phyloP scores from a whole-genome alignment of 2,113 vertebrate species.

The Chaetodon trifascialis region DNA sequence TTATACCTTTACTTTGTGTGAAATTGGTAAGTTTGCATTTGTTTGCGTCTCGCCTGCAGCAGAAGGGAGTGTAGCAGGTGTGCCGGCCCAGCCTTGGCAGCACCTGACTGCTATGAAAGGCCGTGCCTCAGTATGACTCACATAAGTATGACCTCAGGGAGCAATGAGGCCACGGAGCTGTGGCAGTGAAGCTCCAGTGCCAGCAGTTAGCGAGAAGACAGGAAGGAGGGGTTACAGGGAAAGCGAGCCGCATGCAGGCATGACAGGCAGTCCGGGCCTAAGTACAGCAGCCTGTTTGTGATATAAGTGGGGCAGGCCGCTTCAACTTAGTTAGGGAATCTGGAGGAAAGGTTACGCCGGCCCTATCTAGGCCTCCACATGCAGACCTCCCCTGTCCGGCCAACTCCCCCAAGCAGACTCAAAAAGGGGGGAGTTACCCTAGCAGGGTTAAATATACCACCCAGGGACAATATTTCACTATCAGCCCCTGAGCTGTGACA shows the following conservation, averaged over 20 bases:
- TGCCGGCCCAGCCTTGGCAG: conserved; percentile 33
- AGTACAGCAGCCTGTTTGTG: conserved; percentile 74
- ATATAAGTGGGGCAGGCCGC: conserved; percentile 74
- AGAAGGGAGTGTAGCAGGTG: conserved; percentile 58
- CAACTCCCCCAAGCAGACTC: conserved; percentile 59
- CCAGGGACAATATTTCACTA: conserved; percentile 56
- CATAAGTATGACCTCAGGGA: conserved; percentile 72
- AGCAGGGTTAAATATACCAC: conserved; percentile 77
- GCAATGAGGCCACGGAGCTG: conserved; percentile 52
- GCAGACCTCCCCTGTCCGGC: conserved; percentile 65
- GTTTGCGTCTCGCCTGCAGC: conserved; percentile 26
- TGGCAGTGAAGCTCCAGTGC: conserved; percentile 46
- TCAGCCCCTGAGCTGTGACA: conserved; percentile 45
- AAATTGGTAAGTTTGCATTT: conserved; percentile 25
- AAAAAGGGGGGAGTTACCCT: conserved; percentile 58
- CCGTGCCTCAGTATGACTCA: conserved; percentile 70
- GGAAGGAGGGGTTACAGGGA: conserved; percentile 57
- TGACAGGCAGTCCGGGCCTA: conserved; percentile 62
- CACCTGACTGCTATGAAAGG: conserved; percentile 27
- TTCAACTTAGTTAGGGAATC: conserved; percentile 72
- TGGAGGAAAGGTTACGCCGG: conserved; percentile 81
- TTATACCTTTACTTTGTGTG: not conserved
- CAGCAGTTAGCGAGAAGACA: conserved; percentile 47
- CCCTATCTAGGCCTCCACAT: conserved; percentile 70
- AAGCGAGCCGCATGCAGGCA: conserved; percentile 62